Percentiles rank a stretch among this genome's conserved stretches.
Evolutionary conservation across 2,113 vertebrate species (phyloP).

Genomic region (Genyomyrus donnyi): DNA sequence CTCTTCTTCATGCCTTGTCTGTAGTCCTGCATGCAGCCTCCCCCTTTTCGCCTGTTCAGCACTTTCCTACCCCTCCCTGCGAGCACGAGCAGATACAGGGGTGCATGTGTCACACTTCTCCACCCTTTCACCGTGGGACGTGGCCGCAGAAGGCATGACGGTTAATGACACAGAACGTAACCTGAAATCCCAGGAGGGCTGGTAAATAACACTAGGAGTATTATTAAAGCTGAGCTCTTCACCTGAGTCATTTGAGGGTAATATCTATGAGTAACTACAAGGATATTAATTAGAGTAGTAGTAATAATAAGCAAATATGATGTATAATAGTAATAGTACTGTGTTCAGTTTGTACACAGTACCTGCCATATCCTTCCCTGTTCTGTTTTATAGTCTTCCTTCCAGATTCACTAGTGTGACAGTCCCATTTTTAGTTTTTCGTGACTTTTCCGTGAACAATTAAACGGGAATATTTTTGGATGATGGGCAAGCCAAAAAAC

Average conservation of each 20-base stretch:
- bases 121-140: neutral
- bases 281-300: neutral
- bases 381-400: neutral
- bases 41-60: neutral
- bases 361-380: neutral
- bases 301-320: neutral
- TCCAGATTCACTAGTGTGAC: neutral
- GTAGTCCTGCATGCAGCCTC: too few relatives aligned
- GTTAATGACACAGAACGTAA: neutral
- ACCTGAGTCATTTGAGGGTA: neutral
- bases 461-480: neutral
- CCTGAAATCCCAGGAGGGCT: neutral
- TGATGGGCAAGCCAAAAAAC: neutral
- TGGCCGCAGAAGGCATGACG: neutral
- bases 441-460: neutral
- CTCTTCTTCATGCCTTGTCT: neutral
- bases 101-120: neutral
- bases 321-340: neutral
- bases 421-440: neutral
- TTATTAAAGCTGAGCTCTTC: neutral
- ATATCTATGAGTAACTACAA: neutral
- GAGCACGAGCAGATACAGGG: neutral
- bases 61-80: neutral
- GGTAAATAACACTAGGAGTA: neutral
- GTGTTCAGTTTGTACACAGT: neutral